Conservation (phyloP, 2,888 invertebrate species). For the Chymomyza fuscimana region DNA sequence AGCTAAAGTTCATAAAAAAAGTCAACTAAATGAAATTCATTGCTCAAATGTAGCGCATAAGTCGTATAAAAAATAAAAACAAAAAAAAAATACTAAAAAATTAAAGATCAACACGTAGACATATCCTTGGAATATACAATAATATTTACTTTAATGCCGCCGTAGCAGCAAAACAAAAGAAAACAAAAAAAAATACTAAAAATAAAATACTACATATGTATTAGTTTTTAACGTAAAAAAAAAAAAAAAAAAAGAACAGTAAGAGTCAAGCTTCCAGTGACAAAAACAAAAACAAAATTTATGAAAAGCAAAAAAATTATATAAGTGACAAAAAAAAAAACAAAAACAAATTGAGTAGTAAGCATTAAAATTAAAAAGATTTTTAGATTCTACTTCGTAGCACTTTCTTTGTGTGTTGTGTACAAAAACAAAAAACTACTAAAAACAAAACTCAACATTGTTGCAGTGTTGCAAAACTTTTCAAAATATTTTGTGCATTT, state of each 20-base stretch:
- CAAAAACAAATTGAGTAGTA: conserved; percentile 59
- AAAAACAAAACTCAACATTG: conserved; percentile 32
- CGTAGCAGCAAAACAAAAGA: conserved; percentile 53
- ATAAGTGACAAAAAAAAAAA: conserved; percentile 59
- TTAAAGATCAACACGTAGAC: conserved; percentile 75
- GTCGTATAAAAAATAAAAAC: conserved; percentile 50
- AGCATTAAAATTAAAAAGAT: conserved; percentile 53
- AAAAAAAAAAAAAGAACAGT: not conserved
- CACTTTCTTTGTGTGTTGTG: conserved; percentile 73
- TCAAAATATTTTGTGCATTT: conserved; percentile 52
- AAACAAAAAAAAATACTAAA: conserved; percentile 35
- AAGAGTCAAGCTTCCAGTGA: conserved; percentile 70
- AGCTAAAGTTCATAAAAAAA: conserved; percentile 49
- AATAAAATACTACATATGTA: conserved; percentile 46
- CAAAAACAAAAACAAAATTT: conserved; percentile 52
- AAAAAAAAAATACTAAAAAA: conserved; percentile 7
- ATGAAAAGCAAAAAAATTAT: conserved; percentile 18
- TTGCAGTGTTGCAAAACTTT: conserved; percentile 65
- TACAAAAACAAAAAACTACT: conserved; percentile 41
- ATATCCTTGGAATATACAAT: conserved; percentile 77
- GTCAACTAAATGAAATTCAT: conserved; percentile 56
- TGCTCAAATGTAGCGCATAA: conserved; percentile 55
- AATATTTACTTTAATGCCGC: conserved; percentile 74
- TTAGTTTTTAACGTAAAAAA: not conserved
- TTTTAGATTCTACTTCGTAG: conserved; percentile 70